These are phyloP conservation scores for Leptothorax acervorum DNA, from an alignment of 2,888 invertebrate genomes.

Conservation along the genomic window DNA sequence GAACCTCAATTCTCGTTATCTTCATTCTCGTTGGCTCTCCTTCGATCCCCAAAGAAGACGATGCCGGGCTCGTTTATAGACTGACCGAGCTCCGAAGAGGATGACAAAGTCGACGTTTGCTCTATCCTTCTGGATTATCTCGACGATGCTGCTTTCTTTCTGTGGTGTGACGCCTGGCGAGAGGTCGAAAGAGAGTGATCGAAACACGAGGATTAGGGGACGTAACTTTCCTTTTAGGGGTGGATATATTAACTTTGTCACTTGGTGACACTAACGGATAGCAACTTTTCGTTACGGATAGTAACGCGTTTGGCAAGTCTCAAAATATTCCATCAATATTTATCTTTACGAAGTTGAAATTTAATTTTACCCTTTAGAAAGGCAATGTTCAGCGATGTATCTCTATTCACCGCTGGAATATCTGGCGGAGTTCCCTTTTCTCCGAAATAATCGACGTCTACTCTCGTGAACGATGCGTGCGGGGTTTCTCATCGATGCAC, in stretches of 20 bases:
- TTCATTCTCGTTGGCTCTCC: conserved; percentile 53
- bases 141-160: conserved; percentile 46
- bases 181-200: neutral
- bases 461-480: conserved; percentile 38
- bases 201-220: conserved; percentile 28
- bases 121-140: conserved; percentile 58
- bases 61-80: conserved; percentile 47
- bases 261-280: neutral
- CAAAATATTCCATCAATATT: neutral
- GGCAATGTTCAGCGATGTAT: neutral
- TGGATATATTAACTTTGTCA: conserved; percentile 41
- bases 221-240: conserved; percentile 8
- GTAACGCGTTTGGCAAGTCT: neutral
- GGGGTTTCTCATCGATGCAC: conserved; percentile 51
- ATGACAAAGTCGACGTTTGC: conserved; percentile 56
- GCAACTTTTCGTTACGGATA: conserved; percentile 18
- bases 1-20: conserved; percentile 69
- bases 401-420: neutral
- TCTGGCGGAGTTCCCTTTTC: conserved; percentile 22
- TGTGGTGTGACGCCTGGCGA: neutral
- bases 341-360: neutral
- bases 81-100: conserved; percentile 16
- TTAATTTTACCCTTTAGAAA: neutral
- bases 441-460: conserved; percentile 38
- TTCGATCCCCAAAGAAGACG: conserved; percentile 68